A percentile compares a stretch with the other conserved stretches of the same genome.
Conservation (phyloP, 2,888 invertebrate genomes). For the Dasysyrphus albostriatus region DNA sequence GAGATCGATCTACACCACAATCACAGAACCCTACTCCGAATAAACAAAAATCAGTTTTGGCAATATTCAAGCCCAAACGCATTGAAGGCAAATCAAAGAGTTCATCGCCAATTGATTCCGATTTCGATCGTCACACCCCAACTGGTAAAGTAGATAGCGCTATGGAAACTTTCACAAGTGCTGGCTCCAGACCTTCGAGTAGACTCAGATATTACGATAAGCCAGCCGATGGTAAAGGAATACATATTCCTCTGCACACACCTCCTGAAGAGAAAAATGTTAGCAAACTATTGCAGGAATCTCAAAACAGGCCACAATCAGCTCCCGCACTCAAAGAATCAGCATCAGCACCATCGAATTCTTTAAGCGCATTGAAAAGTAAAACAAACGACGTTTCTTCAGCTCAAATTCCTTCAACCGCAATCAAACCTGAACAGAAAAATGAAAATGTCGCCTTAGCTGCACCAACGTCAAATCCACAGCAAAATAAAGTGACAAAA, state of each 20-base stretch:
- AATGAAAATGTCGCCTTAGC: slow-evolving; percentile 3
- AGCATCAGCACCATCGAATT: slow-evolving; percentile 77
- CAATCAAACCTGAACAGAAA: slow-evolving; percentile 33
- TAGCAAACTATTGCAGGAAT: slow-evolving; percentile 80
- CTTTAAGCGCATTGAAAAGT: background rate
- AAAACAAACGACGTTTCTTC: slow-evolving; percentile 67
- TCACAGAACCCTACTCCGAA: slow-evolving; percentile 86
- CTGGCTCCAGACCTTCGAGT: slow-evolving; percentile 81
- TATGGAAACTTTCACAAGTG: slow-evolving; percentile 78
- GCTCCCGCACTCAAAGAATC: slow-evolving; percentile 65
- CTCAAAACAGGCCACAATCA: slow-evolving; percentile 79
- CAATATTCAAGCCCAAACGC: slow-evolving; percentile 87
- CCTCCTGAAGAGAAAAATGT: slow-evolving; percentile 87
- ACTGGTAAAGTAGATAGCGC: slow-evolving; percentile 84
- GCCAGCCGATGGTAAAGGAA: slow-evolving; percentile 86
- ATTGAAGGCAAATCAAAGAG: slow-evolving; percentile 83
- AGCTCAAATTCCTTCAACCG: slow-evolving; percentile 61
- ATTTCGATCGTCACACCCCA: slow-evolving; percentile 78
- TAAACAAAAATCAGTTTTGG: slow-evolving; percentile 88
- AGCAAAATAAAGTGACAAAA: slow-evolving; percentile 76
- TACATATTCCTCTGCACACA: slow-evolving; percentile 90
- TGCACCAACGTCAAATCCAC: slow-evolving; percentile 55
- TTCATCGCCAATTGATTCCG: slow-evolving; percentile 82
- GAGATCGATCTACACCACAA: slow-evolving; percentile 81
- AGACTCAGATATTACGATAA: slow-evolving; percentile 87